phyloP scores from a whole-genome alignment of 2,888 invertebrate genomes.

The Maniola hyperantus region DNA sequence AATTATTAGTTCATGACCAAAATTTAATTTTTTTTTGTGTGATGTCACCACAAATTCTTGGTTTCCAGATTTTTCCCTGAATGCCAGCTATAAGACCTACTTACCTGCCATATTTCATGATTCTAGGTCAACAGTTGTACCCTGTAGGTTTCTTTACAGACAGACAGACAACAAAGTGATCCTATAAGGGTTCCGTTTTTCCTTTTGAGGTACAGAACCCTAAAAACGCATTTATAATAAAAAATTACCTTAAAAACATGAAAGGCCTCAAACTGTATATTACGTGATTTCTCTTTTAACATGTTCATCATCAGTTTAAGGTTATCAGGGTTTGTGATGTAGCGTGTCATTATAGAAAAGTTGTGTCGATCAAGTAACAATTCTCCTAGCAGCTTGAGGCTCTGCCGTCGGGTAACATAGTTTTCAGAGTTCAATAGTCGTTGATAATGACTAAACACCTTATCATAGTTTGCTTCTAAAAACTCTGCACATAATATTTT shows the following conservation, averaged over 20 bases:
- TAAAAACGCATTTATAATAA: background rate
- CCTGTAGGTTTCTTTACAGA: too few relatives aligned
- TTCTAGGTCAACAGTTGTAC: too few relatives aligned
- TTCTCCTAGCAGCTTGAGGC: constrained; percentile 98
- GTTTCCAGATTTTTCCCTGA: too few relatives aligned
- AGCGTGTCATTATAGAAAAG: constrained; percentile 98
- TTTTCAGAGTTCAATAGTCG: constrained; percentile 99
- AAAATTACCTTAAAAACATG: constrained; percentile 98
- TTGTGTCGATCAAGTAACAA: constrained; percentile 98
- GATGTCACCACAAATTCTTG: too few relatives aligned
- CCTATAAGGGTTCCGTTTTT: too few relatives aligned
- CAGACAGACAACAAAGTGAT: too few relatives aligned
- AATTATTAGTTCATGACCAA: too few relatives aligned
- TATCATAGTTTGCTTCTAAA: constrained; percentile 99
- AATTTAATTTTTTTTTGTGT: too few relatives aligned
- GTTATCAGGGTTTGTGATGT: constrained; percentile 99
- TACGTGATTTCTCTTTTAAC: constrained; percentile 99
- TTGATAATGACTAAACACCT: constrained; percentile 98
- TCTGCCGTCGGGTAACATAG: constrained; percentile 99
- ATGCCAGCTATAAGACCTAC: too few relatives aligned
- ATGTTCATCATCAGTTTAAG: constrained; percentile 99
- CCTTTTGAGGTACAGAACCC: too few relatives aligned
- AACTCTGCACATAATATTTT: constrained; percentile 98
- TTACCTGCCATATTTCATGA: too few relatives aligned
- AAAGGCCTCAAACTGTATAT: constrained; percentile 99